Percentiles rank a stretch among this genome's conserved stretches.
These are phyloP conservation scores for Egretta garzetta DNA, from an alignment of 2,113 vertebrate genomes.

Conservation along the genomic window DNA sequence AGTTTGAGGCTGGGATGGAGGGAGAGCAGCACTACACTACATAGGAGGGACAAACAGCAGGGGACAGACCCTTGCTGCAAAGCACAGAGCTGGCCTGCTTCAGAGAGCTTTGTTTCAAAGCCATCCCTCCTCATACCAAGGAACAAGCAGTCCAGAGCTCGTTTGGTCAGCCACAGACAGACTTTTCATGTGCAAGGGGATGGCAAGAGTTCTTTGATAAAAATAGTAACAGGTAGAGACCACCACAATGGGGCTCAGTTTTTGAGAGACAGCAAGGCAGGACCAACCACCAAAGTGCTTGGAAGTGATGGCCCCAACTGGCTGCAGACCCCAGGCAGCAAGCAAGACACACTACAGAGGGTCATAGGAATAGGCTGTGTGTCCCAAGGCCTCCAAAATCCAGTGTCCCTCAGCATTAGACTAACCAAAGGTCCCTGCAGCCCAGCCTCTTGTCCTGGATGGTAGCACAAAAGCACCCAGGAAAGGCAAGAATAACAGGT, in stretches of 20 bases:
- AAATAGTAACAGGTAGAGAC: background rate
- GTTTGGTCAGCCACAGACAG: no score
- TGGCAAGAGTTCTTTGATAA: background rate
- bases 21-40: background rate
- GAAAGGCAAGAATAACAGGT: background rate
- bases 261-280: background rate
- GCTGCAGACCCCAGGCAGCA: background rate
- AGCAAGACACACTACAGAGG: background rate
- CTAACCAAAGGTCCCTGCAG: background rate
- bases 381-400: background rate
- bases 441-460: background rate
- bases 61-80: background rate
- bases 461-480: background rate
- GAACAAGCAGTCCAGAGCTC: background rate
- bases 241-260: background rate
- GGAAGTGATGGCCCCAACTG: background rate
- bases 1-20: background rate
- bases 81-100: background rate
- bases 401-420: background rate
- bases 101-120: background rate
- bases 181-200: background rate
- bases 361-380: background rate
- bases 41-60: background rate
- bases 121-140: background rate
- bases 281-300: background rate